A percentile compares a stretch with the other conserved stretches of the same genome.
phyloP scores from a whole-genome alignment of 2,113 vertebrate genomes.

The Takifugu flavidus region DNA sequence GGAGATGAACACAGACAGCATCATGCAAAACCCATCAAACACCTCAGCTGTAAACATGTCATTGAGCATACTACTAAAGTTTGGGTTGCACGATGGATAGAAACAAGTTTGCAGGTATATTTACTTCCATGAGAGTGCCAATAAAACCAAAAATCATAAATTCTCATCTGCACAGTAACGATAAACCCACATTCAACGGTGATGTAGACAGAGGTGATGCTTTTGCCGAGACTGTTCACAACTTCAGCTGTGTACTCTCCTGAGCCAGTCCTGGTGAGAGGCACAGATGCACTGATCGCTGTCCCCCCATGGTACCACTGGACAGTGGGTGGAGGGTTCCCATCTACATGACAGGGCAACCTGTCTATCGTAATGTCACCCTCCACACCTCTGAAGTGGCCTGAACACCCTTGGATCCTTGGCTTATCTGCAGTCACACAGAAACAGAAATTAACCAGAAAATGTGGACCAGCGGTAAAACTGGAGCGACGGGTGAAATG shows the following conservation, averaged over 20 bases:
- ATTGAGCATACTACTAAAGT: no score
- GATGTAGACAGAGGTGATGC: background rate
- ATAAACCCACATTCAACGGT: slow-evolving; percentile 55
- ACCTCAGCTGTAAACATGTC: no score
- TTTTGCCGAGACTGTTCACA: background rate
- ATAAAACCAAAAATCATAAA: background rate
- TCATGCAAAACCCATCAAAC: no score
- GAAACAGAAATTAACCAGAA: background rate
- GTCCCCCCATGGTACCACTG: slow-evolving; percentile 22
- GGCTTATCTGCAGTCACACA: slow-evolving; percentile 40
- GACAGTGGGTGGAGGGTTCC: slow-evolving; percentile 41
- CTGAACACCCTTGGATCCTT: background rate
- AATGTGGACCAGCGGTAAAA: no score
- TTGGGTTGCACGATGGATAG: no score
- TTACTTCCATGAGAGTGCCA: no score
- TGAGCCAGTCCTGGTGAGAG: slow-evolving; percentile 28
- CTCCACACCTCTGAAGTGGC: background rate
- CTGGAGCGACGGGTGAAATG: no score
- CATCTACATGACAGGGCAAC: slow-evolving; percentile 19
- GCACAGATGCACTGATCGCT: background rate
- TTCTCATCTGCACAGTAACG: background rate
- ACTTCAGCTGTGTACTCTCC: slow-evolving; percentile 28
- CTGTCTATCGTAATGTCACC: background rate
- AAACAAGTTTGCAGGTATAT: background rate
- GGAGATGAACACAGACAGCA: background rate